Percentiles rank a stretch among this genome's conserved stretches.
Conservation (phyloP, 1,140 invertebrate species). For the Harpegnathos saltator region DNA sequence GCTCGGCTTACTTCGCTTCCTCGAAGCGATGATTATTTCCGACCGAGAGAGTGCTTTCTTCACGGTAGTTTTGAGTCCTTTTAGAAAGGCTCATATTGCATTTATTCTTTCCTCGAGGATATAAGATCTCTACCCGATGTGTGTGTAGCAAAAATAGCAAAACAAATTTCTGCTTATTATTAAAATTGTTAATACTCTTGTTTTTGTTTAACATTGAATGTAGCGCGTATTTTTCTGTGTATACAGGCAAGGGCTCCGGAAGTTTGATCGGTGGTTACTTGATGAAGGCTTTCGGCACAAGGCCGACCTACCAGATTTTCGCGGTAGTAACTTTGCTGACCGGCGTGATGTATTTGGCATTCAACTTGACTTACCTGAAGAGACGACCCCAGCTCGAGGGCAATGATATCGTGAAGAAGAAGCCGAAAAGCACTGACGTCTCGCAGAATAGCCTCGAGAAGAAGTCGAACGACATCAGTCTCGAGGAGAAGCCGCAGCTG, state of each 20-base stretch:
- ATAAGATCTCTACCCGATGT: too few species aligned
- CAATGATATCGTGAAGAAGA: conserved; percentile 87
- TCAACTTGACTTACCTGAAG: conserved; percentile 89
- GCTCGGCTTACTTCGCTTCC: too few species aligned
- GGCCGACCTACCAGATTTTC: conserved; percentile 91
- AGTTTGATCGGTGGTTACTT: conserved; percentile 92
- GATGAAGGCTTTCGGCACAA: conserved; percentile 91
- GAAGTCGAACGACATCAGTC: conserved; percentile 39
- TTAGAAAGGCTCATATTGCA: too few species aligned
- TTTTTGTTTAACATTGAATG: too few species aligned
- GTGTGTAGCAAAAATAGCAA: too few species aligned
- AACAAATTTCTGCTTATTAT: too few species aligned
- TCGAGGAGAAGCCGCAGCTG: conserved; percentile 47
- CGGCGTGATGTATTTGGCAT: conserved; percentile 90
- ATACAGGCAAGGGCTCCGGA: conserved; percentile 91
- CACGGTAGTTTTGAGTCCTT: too few species aligned
- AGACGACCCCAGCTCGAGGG: conserved; percentile 85
- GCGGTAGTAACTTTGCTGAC: conserved; percentile 88
- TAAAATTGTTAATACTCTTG: too few species aligned
- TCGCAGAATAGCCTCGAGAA: conserved; percentile 69
- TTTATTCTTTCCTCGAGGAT: too few species aligned
- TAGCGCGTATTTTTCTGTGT: too few species aligned
- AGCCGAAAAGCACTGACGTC: conserved; percentile 80
- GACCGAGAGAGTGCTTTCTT: too few species aligned
- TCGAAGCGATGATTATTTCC: too few species aligned